Evolutionary conservation across 2,888 invertebrate genomes (phyloP).

Genomic region (Tupiocoris notatus): DNA sequence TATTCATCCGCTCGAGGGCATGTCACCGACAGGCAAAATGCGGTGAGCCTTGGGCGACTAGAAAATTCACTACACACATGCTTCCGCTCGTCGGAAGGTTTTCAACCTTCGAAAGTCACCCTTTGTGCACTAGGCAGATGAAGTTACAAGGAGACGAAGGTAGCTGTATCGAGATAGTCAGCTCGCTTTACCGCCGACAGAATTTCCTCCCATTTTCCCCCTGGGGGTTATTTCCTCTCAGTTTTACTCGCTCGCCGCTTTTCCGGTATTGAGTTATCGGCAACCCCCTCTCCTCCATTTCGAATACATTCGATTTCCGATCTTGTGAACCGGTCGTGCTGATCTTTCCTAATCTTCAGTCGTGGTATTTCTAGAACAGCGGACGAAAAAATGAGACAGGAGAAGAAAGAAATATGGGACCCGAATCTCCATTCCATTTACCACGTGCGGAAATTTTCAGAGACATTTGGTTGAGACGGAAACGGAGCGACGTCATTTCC

Average conservation of each 20-base stretch:
- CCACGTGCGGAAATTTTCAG: no score
- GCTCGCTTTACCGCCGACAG: neutral
- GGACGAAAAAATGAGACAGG: neutral
- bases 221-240: neutral
- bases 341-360: neutral
- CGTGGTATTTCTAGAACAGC: neutral
- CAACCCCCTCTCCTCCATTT: neutral
- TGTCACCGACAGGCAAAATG: neutral
- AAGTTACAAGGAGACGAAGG: neutral
- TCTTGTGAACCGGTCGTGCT: neutral
- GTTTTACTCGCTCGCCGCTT: neutral
- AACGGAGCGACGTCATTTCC: no score
- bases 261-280: slow-evolving; percentile 26
- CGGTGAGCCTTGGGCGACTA: neutral
- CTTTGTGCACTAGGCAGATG: neutral
- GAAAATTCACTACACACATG: neutral
- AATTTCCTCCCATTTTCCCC: neutral
- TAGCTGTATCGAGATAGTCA: neutral
- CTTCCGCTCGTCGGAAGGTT: neutral
- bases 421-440: no score
- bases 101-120: neutral
- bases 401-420: no score
- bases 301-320: neutral
- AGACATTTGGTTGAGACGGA: no score
- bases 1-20: neutral